Base-by-base conservation (phyloP, 1,140 invertebrate species). In the Apis florea region DNA sequence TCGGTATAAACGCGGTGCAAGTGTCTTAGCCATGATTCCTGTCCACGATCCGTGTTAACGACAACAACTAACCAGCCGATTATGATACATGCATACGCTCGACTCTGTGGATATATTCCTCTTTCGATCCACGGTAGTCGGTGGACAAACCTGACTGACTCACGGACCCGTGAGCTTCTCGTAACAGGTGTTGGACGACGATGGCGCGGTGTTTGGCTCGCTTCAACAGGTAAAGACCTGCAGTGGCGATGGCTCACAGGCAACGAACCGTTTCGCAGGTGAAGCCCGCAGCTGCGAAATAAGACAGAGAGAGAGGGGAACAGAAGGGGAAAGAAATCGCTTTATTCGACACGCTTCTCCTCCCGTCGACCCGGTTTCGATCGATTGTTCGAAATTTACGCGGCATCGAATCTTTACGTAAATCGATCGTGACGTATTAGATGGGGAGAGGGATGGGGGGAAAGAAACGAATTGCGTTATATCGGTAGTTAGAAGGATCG, bases 121-220 rank as follows among this genome's bases (percentile, higher is more conserved):
- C 58, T 54, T 51, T 82, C 61, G 75, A n/a, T 56, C 68, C 6
- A 6, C 47, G 59, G 70, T 61, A 74, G 81, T 66, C 49, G 51
- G 40, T 40, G 61, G 75, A 79, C 6, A 81, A 78, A 83, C 58
- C 69, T 79, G 64, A 83, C 69, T 79, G 64, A 83, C 73, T 84
- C 85, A 79, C 53, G 53, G 61, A 75, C 58, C 63, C 51, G 59
- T 59, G 59, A 61, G 69, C 49, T 85, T 69, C 66, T 64, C 82
- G 82, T 86, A 89, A 89, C 87, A 89, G 87, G 87, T 89, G 87
- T 89, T 88, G 86, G 82, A 89, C 80, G 86, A 71, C 79, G 79
- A 70, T 63, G 78, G 31, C 70, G 31, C 75, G 72, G 17, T 83
- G 80, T 69, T 83, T 84, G 80, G 64, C 64, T 83, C 56, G 83